These are phyloP conservation scores for Cybosia mesomella DNA, from an alignment of 2,888 invertebrate species.

Conservation along the genomic window DNA sequence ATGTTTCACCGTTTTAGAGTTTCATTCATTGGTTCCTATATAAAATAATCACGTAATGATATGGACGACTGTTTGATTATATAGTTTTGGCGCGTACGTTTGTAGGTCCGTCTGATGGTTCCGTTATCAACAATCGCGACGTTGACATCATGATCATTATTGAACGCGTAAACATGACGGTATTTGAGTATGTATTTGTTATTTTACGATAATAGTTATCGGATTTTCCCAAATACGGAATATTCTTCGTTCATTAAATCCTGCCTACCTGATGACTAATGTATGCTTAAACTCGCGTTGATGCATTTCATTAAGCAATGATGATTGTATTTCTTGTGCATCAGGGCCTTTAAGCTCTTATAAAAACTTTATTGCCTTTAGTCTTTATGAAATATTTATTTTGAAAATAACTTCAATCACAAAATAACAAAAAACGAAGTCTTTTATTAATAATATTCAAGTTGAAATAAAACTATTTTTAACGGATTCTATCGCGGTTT, in stretches of 20 bases:
- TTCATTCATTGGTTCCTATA: constrained; percentile 53
- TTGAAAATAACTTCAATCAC: constrained; percentile 25
- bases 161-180: constrained; percentile 36
- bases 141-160: constrained; percentile 44
- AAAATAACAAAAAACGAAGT: constrained; percentile 17
- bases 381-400: constrained; percentile 31
- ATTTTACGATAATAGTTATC: constrained; percentile 42
- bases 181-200: constrained; percentile 22
- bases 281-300: constrained; percentile 43
- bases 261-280: constrained; percentile 58
- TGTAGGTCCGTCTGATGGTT: constrained; percentile 58
- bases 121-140: constrained; percentile 58
- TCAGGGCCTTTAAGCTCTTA: constrained; percentile 45
- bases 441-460: not conserved
- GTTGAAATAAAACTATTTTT: too few species aligned
- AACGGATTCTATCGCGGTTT: too few species aligned
- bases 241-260: constrained; percentile 46
- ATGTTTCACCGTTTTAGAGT: constrained; percentile 48
- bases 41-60: constrained; percentile 63
- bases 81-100: constrained; percentile 60
- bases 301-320: constrained; percentile 63
- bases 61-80: constrained; percentile 49
- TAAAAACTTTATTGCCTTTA: constrained; percentile 38
- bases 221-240: constrained; percentile 56
- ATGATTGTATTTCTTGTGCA: constrained; percentile 61